Conservation (phyloP, 2,888 invertebrate species). For the Drosophila siamana region DNA sequence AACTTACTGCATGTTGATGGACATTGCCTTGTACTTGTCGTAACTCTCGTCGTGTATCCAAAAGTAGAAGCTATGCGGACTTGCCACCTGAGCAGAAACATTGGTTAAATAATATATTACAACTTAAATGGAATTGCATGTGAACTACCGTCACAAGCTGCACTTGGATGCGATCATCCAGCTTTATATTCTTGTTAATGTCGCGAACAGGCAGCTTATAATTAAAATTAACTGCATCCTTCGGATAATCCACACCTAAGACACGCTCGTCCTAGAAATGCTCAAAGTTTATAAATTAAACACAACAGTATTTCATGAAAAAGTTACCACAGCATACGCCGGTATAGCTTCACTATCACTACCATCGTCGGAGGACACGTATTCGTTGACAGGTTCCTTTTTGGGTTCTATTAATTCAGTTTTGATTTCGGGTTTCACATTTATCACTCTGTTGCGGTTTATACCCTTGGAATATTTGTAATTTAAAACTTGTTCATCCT, state of each 20-base stretch:
- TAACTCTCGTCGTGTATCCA: slow-evolving; percentile 67
- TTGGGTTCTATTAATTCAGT: neutral
- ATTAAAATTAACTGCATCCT: slow-evolving; percentile 65
- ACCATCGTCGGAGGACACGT: slow-evolving; percentile 58
- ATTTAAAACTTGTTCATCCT: slow-evolving; percentile 19
- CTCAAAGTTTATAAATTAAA: neutral
- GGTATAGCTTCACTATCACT: slow-evolving; percentile 77
- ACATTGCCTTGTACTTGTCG: slow-evolving; percentile 66
- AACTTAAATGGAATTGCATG: neutral
- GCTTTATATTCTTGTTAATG: slow-evolving; percentile 21
- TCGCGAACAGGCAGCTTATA: slow-evolving; percentile 52
- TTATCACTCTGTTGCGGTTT: neutral
- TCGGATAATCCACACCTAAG: slow-evolving; percentile 75
- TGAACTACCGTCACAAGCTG: slow-evolving; percentile 49
- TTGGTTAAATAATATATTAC: neutral
- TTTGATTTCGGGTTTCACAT: neutral
- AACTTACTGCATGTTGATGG: slow-evolving; percentile 78
- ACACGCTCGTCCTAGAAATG: slow-evolving; percentile 70
- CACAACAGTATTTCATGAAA: neutral
- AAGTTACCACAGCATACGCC: slow-evolving; percentile 76
- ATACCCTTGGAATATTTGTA: neutral
- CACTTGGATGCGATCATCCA: slow-evolving; percentile 30
- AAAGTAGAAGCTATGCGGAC: slow-evolving; percentile 80
- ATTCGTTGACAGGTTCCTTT: neutral
- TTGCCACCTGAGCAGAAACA: slow-evolving; percentile 65